Conservation (phyloP, 2,797 vertebrate genomes). For the Cheirogaleus major region DNA sequence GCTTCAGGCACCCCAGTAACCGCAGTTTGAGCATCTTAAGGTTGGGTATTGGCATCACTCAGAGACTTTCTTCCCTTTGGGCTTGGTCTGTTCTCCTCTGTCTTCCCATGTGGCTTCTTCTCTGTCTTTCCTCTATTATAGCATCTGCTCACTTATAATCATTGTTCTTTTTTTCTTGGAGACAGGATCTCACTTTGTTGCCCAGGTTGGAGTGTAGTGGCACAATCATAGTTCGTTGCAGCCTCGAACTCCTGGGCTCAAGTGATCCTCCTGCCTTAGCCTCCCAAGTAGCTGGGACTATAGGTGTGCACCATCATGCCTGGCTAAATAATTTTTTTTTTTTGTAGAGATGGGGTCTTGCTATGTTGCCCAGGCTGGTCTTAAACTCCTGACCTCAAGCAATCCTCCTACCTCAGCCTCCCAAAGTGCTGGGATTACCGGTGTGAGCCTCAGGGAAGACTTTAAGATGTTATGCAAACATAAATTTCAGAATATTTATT, state of each 20-base stretch:
- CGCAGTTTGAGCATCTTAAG: neutral
- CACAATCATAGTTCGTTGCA: neutral
- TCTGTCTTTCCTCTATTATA: neutral
- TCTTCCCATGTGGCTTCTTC: neutral
- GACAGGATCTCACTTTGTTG: neutral
- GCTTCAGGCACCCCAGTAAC: neutral
- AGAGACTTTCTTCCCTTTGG: neutral
- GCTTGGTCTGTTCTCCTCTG: neutral
- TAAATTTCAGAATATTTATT: neutral
- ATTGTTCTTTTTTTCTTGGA: neutral
- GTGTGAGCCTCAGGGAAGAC: neutral
- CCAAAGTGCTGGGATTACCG: neutral
- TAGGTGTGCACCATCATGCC: neutral
- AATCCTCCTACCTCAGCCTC: no score
- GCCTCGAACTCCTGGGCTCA: neutral
- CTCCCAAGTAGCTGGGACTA: neutral
- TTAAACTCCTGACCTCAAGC: neutral
- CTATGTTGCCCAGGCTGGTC: neutral
- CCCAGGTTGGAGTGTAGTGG: neutral
- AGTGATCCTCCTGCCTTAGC: neutral
- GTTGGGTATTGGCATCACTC: no score
- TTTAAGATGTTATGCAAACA: neutral
- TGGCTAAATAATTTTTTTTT: neutral
- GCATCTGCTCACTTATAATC: no score
- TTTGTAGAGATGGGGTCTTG: neutral